A percentile compares a stretch with the other conserved stretches of the same genome.
phyloP scores from a whole-genome alignment of 1,140 invertebrate species.

The Rhopalosiphum maidis region DNA sequence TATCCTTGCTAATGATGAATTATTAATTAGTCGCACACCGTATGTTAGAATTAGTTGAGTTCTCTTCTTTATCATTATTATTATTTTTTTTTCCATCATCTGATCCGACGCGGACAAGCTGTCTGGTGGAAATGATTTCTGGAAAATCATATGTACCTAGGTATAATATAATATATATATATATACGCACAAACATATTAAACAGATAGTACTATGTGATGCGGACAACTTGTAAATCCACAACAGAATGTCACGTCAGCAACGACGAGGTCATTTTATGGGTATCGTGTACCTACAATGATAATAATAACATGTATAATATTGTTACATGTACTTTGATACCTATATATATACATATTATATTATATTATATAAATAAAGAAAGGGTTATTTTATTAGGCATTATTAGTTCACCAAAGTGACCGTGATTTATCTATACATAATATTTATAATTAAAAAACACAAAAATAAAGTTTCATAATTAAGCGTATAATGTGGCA shows the following conservation, averaged over 20 bases:
- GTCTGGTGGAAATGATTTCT: constrained; percentile 37
- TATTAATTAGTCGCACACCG: constrained; percentile 47
- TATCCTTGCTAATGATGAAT: constrained; percentile 50
- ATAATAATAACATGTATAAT: background rate
- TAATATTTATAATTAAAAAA: background rate
- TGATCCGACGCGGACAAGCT: constrained; percentile 18
- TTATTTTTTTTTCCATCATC: background rate
- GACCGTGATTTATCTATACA: background rate
- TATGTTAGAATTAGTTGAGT: constrained; percentile 16
- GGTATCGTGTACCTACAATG: background rate
- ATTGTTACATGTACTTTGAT: background rate
- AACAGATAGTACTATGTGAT: background rate
- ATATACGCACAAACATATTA: background rate
- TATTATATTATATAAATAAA: background rate
- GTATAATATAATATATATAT: background rate
- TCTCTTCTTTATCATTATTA: background rate
- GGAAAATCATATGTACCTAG: background rate
- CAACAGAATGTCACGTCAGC: constrained; percentile 29
- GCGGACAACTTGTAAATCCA: constrained; percentile 25
- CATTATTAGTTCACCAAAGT: background rate
- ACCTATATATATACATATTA: background rate
- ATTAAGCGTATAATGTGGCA: too few species aligned
- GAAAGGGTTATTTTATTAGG: background rate
- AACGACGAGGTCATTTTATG: constrained; percentile 6
- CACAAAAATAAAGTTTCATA: too few species aligned